Conservation (phyloP, 2,113 vertebrate species). For the Austrofundulus limnaeus region DNA sequence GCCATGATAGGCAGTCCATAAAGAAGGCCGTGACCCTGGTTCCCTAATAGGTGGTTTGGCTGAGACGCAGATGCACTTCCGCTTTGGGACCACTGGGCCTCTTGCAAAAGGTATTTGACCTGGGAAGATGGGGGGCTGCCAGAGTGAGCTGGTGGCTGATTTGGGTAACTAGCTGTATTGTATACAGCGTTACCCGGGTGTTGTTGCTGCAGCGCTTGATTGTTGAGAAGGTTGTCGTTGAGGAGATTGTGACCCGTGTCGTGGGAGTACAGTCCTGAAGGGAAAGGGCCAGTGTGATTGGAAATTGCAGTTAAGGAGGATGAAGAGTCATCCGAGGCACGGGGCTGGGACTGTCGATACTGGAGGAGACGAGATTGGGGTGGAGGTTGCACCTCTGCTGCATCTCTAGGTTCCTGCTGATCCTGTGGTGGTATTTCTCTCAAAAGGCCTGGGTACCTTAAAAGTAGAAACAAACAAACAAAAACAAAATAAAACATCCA, state of each 20-base stretch:
- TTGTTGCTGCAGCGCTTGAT: conserved; percentile 84
- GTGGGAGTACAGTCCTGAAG: conserved; percentile 79
- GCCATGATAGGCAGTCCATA: conserved; percentile 90
- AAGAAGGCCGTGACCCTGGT: conserved; percentile 83
- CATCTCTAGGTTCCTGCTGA: conserved; percentile 85
- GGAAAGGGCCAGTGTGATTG: conserved; percentile 78
- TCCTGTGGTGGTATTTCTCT: conserved; percentile 91
- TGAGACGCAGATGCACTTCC: conserved; percentile 72
- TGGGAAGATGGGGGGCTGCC: conserved; percentile 80
- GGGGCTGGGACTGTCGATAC: conserved; percentile 90
- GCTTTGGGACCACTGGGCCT: conserved; percentile 92
- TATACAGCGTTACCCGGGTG: conserved; percentile 85
- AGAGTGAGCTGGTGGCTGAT: conserved; percentile 87
- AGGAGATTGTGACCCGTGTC: conserved; percentile 84
- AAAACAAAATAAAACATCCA: not conserved
- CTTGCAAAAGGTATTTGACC: conserved; percentile 93
- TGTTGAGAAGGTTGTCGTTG: conserved; percentile 81
- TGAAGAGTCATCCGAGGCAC: conserved; percentile 85
- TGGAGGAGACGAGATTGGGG: conserved; percentile 97
- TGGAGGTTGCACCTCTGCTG: conserved; percentile 91
- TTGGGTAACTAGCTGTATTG: conserved; percentile 82
- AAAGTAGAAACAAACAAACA: conserved; percentile 2
- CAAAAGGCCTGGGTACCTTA: conserved; percentile 92
- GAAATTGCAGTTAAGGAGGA: conserved; percentile 77
- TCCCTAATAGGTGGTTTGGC: conserved; percentile 89